Percentiles rank a stretch among this genome's conserved stretches.
phyloP scores from a whole-genome alignment of 2,888 invertebrate species.

The Latrodectus elegans region DNA sequence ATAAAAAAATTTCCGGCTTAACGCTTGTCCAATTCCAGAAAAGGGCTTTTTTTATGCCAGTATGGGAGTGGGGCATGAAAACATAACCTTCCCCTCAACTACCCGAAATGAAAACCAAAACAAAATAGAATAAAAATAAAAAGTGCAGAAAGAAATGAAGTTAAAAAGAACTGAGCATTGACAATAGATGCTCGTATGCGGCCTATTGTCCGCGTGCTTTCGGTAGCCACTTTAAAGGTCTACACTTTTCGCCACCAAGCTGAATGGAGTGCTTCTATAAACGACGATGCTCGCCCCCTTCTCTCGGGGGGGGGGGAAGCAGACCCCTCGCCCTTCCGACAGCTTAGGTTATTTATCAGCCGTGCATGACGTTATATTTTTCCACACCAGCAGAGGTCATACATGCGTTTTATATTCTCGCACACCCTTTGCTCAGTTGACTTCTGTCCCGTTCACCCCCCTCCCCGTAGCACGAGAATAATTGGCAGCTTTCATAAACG shows the following conservation, averaged over 20 bases:
- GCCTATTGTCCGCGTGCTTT: constrained; percentile 14
- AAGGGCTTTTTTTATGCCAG: not conserved
- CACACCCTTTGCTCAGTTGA: constrained; percentile 10
- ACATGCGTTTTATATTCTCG: constrained; percentile 58
- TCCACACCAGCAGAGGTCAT: constrained; percentile 59
- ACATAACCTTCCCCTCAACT: not conserved
- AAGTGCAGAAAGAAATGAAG: not conserved
- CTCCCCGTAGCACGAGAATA: no score
- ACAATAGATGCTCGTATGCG: not conserved
- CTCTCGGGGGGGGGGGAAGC: not conserved
- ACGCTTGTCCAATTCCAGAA: constrained; percentile 35
- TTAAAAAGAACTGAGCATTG: not conserved
- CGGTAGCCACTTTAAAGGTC: constrained; percentile 64
- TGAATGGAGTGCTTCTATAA: constrained; percentile 65
- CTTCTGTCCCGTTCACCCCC: no score
- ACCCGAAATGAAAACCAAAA: not conserved
- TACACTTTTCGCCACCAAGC: constrained; percentile 52
- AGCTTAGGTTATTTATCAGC: constrained; percentile 49
- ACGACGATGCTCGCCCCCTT: constrained; percentile 18
- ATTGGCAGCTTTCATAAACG: no score
- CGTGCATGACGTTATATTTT: constrained; percentile 61
- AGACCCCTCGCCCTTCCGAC: constrained; percentile 19
- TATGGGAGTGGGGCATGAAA: not conserved
- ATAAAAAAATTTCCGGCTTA: constrained; percentile 49
- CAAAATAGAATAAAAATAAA: not conserved